Percentiles rank a stretch among this genome's conserved stretches.
phyloP scores from a whole-genome alignment of 1,140 invertebrate species.

The Eufriesea mexicana region DNA sequence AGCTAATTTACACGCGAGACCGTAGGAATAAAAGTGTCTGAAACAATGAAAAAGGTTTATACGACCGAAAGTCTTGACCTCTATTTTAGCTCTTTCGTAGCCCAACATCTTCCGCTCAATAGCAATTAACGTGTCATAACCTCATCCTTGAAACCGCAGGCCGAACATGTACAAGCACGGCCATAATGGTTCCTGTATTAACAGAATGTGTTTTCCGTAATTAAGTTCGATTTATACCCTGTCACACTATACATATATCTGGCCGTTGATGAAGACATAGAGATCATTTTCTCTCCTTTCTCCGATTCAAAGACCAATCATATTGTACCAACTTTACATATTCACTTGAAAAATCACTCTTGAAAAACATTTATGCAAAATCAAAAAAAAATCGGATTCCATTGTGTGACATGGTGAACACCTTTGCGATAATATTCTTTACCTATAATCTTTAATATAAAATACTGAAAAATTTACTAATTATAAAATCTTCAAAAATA shows the following conservation, averaged over 20 bases:
- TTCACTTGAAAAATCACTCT: no score
- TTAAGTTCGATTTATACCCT: not conserved
- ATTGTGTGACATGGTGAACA: no score
- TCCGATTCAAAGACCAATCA: no score
- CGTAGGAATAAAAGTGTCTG: not conserved
- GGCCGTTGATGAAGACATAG: not conserved
- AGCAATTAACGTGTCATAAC: not conserved
- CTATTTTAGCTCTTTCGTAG: not conserved
- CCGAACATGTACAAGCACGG: not conserved
- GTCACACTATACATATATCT: not conserved
- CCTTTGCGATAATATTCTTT: no score
- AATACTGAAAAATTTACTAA: not conserved
- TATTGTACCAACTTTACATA: no score
- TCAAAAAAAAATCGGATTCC: no score
- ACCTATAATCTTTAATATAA: no score
- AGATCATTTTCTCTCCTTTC: no score
- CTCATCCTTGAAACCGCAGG: not conserved
- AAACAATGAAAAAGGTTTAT: not conserved
- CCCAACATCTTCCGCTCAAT: not conserved
- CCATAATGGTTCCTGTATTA: not conserved
- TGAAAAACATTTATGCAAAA: no score
- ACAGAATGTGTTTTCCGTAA: not conserved
- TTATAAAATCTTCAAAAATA: no score
- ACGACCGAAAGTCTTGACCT: not conserved
- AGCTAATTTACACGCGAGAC: not conserved